phyloP scores from a whole-genome alignment of 2,888 invertebrate species.

The Ferdinandea cuprea region DNA sequence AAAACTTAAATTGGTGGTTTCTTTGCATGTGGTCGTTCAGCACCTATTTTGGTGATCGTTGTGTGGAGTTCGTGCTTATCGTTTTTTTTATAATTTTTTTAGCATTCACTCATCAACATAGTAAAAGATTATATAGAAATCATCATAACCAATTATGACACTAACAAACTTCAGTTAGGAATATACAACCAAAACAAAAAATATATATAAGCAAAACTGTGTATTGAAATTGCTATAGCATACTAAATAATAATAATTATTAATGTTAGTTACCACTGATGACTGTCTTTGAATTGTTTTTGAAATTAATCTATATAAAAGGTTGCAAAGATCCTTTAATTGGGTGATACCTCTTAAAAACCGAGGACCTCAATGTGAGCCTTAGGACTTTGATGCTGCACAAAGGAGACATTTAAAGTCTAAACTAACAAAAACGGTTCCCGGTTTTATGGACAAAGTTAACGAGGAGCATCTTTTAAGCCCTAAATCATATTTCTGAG shows the following conservation, averaged over 20 bases:
- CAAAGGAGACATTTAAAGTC: no score
- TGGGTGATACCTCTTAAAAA: no score
- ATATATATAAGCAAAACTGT: slow-evolving; percentile 63
- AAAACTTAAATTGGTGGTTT: background rate
- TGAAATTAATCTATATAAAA: no score
- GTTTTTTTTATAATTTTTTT: slow-evolving; percentile 1
- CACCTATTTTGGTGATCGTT: background rate
- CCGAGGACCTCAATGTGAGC: no score
- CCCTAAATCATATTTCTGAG: no score
- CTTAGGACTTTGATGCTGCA: no score
- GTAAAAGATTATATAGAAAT: no score
- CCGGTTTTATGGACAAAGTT: no score
- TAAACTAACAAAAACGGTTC: no score
- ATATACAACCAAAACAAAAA: slow-evolving; percentile 60
- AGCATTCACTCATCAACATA: slow-evolving; percentile 35
- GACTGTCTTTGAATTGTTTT: no score
- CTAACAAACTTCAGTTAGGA: slow-evolving; percentile 60
- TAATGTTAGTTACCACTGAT: slow-evolving; percentile 60
- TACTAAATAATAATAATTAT: slow-evolving; percentile 69
- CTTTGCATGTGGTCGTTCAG: slow-evolving; percentile 31
- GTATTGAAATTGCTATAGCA: slow-evolving; percentile 60
- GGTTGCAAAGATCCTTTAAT: no score
- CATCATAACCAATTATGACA: slow-evolving; percentile 63
- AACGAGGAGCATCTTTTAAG: no score
- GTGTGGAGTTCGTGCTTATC: background rate